Conservation (phyloP, 1,140 invertebrate species). For the Musca domestica region DNA sequence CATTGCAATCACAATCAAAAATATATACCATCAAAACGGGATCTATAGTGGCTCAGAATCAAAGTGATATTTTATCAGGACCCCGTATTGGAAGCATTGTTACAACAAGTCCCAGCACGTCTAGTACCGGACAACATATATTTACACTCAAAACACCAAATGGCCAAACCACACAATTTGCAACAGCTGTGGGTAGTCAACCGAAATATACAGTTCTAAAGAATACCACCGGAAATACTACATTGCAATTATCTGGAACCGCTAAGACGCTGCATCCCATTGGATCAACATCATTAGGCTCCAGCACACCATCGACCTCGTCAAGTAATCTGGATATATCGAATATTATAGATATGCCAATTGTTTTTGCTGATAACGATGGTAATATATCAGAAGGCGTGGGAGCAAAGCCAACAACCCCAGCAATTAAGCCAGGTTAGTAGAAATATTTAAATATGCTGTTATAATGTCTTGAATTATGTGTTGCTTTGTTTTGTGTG, state of each 20-base stretch:
- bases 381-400: slow-evolving; percentile 39
- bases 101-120: slow-evolving; percentile 31
- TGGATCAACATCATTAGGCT: neutral
- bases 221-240: slow-evolving; percentile 49
- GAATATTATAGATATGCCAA: slow-evolving; percentile 66
- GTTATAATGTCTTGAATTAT: neutral
- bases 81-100: slow-evolving; percentile 41
- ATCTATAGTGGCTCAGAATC: slow-evolving; percentile 3
- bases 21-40: slow-evolving; percentile 45
- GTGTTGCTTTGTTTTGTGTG: neutral
- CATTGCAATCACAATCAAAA: slow-evolving; percentile 33
- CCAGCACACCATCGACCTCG: slow-evolving; percentile 11
- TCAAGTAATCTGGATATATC: slow-evolving; percentile 57
- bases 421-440: slow-evolving; percentile 21
- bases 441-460: neutral
- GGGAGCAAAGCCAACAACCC: neutral
- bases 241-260: slow-evolving; percentile 35
- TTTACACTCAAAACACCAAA: slow-evolving; percentile 42
- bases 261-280: slow-evolving; percentile 10
- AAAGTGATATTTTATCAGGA: neutral
- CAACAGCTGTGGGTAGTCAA: slow-evolving; percentile 42
- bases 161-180: slow-evolving; percentile 41
- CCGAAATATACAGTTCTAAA: slow-evolving; percentile 55
- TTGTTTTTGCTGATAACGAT: slow-evolving; percentile 66
- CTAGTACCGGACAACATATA: slow-evolving; percentile 30